Base-by-base conservation (phyloP, 2,797 vertebrate species). In the Rhinophrynus dorsalis region DNA sequence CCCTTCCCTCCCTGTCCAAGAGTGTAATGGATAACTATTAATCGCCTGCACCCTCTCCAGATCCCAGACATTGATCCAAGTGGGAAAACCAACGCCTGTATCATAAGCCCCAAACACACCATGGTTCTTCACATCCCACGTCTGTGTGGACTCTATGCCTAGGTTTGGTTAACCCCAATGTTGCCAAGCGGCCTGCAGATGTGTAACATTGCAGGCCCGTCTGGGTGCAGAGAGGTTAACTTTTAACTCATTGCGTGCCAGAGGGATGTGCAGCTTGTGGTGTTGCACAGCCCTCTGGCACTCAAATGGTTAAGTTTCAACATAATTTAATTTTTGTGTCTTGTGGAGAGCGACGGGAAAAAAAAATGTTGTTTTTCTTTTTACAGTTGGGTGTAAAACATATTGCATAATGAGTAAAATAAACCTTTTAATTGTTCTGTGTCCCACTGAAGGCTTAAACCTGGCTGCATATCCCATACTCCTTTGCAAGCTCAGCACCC, bases 381-480 rank as follows among this genome's bases (percentile, higher is more conserved):
- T 89, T 85, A 89, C 87, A 88, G 86, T 84, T 85, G 84, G 86
- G 82, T 86, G 81, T 90, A 77, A 88, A 83, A 79, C 68, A 79
- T 82, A 77, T 52, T 50, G 45, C 69, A 44, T 64, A 44, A 65
- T 29, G 6, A 27, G 6, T 13, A 32, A 51, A 59, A 57, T 30
- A 65, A 71, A 59, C 23, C 61, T 66, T 73, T 73, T 72, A 87
- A 87, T 37, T 79, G 84, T 88, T 81, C 84, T 0, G 80, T 86
- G 80, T 81, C 76, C 75, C 80, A 75, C 17, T 85, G 87, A 89
- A 90, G 88, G 86, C 84, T 82, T 70, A 82, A 81, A 80, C 79
- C 85, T 83, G 86, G 88, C 87, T 82, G 88, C 69, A 76, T 84
- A 87, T 42, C 85, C 83, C 72, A 76, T 78, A 82, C 77, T 86